A percentile compares a stretch with the other conserved stretches of the same genome.
Evolutionary conservation across 1,140 invertebrate species (phyloP).

Genomic region (Meloidogyne floridensis): DNA sequence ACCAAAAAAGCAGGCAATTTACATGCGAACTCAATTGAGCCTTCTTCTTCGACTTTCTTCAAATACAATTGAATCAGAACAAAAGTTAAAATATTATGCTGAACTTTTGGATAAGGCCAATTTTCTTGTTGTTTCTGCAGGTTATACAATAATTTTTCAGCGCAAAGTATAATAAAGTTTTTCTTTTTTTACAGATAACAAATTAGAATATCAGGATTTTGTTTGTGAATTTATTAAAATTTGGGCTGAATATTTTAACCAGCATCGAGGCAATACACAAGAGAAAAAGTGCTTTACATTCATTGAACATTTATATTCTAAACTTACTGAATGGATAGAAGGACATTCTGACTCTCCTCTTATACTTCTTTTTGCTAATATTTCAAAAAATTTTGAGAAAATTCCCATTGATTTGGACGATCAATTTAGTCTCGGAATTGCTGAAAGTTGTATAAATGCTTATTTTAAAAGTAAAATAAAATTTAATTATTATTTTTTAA

Average conservation of each 20-base stretch:
- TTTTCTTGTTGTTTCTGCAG: constrained; percentile 25
- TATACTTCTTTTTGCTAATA: constrained; percentile 33
- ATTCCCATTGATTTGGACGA: constrained; percentile 12
- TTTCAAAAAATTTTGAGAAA: constrained; percentile 21
- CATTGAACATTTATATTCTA: constrained; percentile 21
- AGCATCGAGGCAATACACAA: constrained; percentile 11
- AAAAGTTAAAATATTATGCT: constrained; percentile 29
- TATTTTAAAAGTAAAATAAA: constrained; percentile 43
- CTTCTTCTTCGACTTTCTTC: constrained; percentile 26
- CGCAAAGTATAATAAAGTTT: no score
- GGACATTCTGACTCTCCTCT: constrained; percentile 43
- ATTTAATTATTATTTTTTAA: constrained; percentile 4
- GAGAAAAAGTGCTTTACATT: constrained; percentile 23
- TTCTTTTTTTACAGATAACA: constrained; percentile 16
- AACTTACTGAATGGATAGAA: constrained; percentile 37
- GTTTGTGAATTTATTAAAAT: constrained; percentile 40
- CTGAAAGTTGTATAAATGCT: constrained; percentile 33
- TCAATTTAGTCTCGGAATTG: constrained; percentile 39
- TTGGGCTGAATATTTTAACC: constrained; percentile 41
- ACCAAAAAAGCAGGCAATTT: constrained; percentile 42
- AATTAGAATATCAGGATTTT: constrained; percentile 28
- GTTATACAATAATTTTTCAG: not conserved
- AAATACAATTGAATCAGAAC: constrained; percentile 27
- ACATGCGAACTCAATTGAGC: constrained; percentile 35
- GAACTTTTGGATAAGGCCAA: constrained; percentile 40